These are phyloP conservation scores for Todiramphus chloris DNA, from an alignment of 2,113 vertebrate genomes.

Conservation along the genomic window DNA sequence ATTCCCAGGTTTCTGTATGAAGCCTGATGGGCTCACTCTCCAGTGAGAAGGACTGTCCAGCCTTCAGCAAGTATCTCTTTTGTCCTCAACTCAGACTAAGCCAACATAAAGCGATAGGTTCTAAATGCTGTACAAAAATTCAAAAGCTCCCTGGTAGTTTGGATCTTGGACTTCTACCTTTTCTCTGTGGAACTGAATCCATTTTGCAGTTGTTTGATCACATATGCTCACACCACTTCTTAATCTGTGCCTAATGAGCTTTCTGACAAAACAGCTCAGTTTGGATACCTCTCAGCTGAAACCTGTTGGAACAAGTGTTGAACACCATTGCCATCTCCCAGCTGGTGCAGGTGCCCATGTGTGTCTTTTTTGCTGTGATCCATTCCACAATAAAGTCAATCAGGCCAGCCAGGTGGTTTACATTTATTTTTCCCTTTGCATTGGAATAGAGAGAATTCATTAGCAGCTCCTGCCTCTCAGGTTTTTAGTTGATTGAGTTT, in stretches of 20 bases:
- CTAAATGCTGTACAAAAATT: background rate
- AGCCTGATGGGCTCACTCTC: background rate
- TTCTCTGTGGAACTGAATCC: background rate
- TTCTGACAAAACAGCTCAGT: background rate
- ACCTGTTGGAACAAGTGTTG: background rate
- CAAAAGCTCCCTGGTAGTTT: background rate
- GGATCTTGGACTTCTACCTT: background rate
- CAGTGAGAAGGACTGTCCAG: background rate
- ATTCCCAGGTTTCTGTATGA: background rate
- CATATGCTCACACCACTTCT: background rate
- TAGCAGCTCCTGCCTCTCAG: background rate
- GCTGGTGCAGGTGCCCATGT: background rate
- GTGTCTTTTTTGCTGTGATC: background rate
- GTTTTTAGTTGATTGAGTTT: conserved; percentile 3
- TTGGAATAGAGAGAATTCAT: background rate
- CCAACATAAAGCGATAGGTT: background rate
- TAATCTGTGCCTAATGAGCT: background rate
- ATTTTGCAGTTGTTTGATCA: background rate
- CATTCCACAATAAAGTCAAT: background rate
- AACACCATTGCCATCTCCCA: background rate
- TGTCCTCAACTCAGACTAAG: background rate
- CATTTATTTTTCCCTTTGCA: background rate
- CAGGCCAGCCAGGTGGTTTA: background rate
- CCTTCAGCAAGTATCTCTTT: background rate
- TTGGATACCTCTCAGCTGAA: background rate